phyloP scores from a whole-genome alignment of 2,113 vertebrate genomes.

The Thunnus maccoyii region DNA sequence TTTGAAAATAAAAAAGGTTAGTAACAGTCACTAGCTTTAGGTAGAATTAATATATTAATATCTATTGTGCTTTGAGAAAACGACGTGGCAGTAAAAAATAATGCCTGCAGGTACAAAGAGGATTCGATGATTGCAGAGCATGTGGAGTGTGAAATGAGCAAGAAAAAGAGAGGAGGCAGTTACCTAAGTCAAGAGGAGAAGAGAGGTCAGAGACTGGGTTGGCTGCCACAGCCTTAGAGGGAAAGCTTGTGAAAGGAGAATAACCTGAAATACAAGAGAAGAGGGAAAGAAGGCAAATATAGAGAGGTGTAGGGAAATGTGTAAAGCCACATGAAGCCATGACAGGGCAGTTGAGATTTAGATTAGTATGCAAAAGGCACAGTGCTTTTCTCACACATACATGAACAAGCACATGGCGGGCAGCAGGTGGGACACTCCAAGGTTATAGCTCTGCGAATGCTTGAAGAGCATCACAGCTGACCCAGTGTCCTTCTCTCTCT shows the following conservation, averaged over 20 bases:
- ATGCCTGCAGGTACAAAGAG: not conserved
- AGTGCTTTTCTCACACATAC: slow-evolving; percentile 16
- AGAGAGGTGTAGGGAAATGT: slow-evolving; percentile 48
- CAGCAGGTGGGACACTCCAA: slow-evolving; percentile 39
- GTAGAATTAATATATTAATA: not conserved
- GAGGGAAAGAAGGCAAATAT: slow-evolving; percentile 49
- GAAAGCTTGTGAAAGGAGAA: slow-evolving; percentile 91
- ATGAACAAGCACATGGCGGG: slow-evolving; percentile 9
- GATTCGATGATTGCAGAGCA: slow-evolving; percentile 41
- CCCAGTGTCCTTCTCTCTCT: not conserved
- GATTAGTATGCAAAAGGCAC: slow-evolving; percentile 47
- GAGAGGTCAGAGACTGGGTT: slow-evolving; percentile 91
- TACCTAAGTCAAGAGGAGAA: slow-evolving; percentile 92
- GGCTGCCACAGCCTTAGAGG: slow-evolving; percentile 91
- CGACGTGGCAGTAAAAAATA: not conserved
- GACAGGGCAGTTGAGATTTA: slow-evolving; percentile 27
- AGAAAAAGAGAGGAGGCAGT: slow-evolving; percentile 75
- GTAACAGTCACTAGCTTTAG: not conserved
- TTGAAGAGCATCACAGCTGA: not conserved
- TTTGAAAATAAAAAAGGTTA: not conserved
- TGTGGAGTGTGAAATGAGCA: slow-evolving; percentile 50
- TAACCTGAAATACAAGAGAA: slow-evolving; percentile 92
- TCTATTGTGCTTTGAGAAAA: not conserved
- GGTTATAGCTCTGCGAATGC: slow-evolving; percentile 6
- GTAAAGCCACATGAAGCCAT: slow-evolving; percentile 42